A percentile compares a stretch with the other conserved stretches of the same genome.
These are phyloP conservation scores for Frieseomelitta varia DNA, from an alignment of 1,140 invertebrate species.

Conservation along the genomic window DNA sequence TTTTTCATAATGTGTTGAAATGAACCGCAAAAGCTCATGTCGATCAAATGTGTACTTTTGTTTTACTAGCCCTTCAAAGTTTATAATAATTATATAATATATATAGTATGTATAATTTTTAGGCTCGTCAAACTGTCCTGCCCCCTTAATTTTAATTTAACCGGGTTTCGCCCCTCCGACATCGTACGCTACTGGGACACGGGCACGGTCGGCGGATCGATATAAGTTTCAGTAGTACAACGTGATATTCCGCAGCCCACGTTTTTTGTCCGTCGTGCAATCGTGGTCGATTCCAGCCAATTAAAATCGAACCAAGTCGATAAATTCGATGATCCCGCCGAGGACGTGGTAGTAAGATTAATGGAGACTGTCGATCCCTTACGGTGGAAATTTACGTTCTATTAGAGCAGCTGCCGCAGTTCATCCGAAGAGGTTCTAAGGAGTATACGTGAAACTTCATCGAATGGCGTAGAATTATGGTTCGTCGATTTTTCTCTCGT, in stretches of 20 bases:
- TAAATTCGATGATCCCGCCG: conserved; percentile 13
- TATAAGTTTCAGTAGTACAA: conserved; percentile 48
- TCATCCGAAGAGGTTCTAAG: not conserved
- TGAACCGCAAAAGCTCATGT: too few species aligned
- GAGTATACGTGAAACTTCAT: not conserved
- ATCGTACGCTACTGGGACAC: conserved; percentile 42
- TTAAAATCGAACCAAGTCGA: conserved; percentile 28
- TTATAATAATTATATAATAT: too few species aligned
- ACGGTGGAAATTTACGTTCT: not conserved
- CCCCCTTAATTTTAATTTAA: not conserved
- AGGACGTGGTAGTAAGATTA: not conserved
- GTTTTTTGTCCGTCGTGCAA: conserved; percentile 19
- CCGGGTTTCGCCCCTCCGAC: not conserved
- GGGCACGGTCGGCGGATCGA: conserved; percentile 41
- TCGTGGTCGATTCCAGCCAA: conserved; percentile 22
- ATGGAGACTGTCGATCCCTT: not conserved
- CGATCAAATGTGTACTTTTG: too few species aligned
- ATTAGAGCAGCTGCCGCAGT: not conserved
- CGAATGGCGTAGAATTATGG: not conserved
- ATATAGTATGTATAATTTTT: too few species aligned
- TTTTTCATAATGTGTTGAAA: too few species aligned
- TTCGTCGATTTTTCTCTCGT: not conserved
- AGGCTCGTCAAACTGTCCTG: too few species aligned
- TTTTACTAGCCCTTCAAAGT: too few species aligned
- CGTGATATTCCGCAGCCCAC: conserved; percentile 34